Evolutionary conservation across 2,113 vertebrate genomes (phyloP), one percentile per base, ranked within the genome.

Genomic region (Anolis carolinensis): DNA sequence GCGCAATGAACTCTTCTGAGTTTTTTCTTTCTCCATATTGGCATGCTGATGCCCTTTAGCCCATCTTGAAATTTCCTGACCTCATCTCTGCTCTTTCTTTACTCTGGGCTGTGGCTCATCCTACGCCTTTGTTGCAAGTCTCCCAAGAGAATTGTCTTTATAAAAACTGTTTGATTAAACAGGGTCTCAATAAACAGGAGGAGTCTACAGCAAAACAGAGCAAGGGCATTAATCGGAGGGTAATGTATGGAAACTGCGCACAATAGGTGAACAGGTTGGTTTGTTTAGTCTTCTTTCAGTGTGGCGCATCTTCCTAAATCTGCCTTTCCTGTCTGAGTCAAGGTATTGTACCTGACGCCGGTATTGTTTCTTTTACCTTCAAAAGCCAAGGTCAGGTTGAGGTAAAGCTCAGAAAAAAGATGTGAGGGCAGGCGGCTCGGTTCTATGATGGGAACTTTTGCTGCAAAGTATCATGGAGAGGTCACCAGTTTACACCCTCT

Each of bases 321-420:
- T 93, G 95, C 95, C 95, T 96, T 96, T 97, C 95, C 96, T 96
- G 95, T 92, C 93, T 97, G 94, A 94, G 91, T 96, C 95, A 95
- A 88, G 76, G 79, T 70, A 94, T 95, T 86, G 68, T 91, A 73
- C 87, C 82, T 81, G 71, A 34, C 79, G 80, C n/a, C 82, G 80
- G 78, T 84, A 88, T 88, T 94, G 91, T 95, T 89, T 92, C 89
- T 84, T 88, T 73, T 48, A 63, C 87, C 82, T 92, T 91, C 77
- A 93, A 91, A 91, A 63, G n/a, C 1, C 62, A 88, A 92, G 96
- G 94, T 97, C 95, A 94, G 67, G 82, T 18, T 87, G 87, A 95
- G 96, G 95, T 94, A 94, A 95, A 86, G 78, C 86, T 87, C 62
- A 0, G 52, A 84, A 75, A 84, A 72, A 83, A 9, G 86, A 87